Base-by-base conservation (phyloP, 1,140 invertebrate species). In the Aphaenogaster floridana region DNA sequence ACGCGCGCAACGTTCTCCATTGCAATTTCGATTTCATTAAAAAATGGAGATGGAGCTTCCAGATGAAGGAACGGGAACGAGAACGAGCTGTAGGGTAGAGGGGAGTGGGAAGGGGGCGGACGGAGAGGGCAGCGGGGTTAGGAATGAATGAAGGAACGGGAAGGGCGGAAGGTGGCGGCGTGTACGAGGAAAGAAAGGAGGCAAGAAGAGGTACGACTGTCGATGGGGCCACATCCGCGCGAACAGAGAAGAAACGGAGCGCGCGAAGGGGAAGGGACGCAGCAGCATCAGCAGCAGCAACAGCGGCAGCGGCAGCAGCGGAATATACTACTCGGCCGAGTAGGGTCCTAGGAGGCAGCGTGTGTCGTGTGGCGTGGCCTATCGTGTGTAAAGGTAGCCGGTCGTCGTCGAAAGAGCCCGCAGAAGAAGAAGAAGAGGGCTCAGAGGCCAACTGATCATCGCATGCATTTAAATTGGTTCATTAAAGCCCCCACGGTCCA, bases 401-500 rank as follows among this genome's bases (percentile, higher is more conserved):
- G 86, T 90, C 89, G 90, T 92, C 90, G 92, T 93, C 92, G 93
- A 94, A 93, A 93, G 93, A 93, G 86, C 88, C 85, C 89, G 91
- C 92, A 90, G 93, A 94, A 92, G 92, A 93, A 93, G 91, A 93
- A 94, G 94, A 94, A 93, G 93, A 95, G 94, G 93, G 93, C 94
- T 95, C 92, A 94, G 94, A 95, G 94, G 94, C 94, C 94, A 95
- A 95, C 94, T 95, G 95, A 95, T 95, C 94, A 95, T 95, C 95
- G 95, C 93, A 95, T 95, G 95, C 95, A 95, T 95, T 95, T 95
- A 95, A 95, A 95, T 95, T 95, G 95, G 95, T 95, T 95, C 95
- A 95, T 95, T 95, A 95, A 95, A 95, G 93, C 94, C 92, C 66
- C 93, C 93, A 91, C 89, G 90, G 90, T 80, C 91, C 89, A 85